A percentile compares a stretch with the other conserved stretches of the same genome.
phyloP scores from a whole-genome alignment of 2,797 vertebrate species.

The Halcyon badia region DNA sequence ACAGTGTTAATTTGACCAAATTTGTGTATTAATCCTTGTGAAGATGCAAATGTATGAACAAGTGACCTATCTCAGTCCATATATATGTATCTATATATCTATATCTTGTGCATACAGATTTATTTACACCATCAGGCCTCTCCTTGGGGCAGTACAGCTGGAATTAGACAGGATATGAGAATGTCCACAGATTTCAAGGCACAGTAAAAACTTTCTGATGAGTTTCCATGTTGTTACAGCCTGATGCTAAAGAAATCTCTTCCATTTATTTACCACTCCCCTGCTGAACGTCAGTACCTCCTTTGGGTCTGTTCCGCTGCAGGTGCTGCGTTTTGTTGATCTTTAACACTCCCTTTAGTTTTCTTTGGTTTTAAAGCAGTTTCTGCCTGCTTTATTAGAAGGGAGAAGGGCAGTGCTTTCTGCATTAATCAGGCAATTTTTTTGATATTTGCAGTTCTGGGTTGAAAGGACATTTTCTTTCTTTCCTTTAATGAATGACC shows the following conservation, averaged over 20 bases:
- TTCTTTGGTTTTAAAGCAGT: background rate
- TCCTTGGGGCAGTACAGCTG: background rate
- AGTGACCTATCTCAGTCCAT: background rate
- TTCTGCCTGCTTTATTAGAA: background rate
- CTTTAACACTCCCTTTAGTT: background rate
- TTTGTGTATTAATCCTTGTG: background rate
- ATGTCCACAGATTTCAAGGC: background rate
- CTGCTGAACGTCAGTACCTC: background rate
- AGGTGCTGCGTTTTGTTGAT: background rate
- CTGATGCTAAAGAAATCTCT: background rate
- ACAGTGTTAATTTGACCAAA: background rate
- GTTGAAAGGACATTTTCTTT: background rate
- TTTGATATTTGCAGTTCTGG: background rate
- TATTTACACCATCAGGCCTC: background rate
- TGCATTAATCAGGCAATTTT: background rate
- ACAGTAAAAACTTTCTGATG: background rate
- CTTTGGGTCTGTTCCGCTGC: background rate
- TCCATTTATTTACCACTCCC: background rate
- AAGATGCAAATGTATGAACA: rapidly evolving
- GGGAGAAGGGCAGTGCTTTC: background rate
- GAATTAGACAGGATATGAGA: background rate
- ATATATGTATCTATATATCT: rapidly evolving
- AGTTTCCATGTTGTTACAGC: background rate
- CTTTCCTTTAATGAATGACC: background rate
- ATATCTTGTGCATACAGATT: rapidly evolving